These are phyloP conservation scores for Theretra japonica DNA, from an alignment of 2,888 invertebrate species.

Conservation along the genomic window DNA sequence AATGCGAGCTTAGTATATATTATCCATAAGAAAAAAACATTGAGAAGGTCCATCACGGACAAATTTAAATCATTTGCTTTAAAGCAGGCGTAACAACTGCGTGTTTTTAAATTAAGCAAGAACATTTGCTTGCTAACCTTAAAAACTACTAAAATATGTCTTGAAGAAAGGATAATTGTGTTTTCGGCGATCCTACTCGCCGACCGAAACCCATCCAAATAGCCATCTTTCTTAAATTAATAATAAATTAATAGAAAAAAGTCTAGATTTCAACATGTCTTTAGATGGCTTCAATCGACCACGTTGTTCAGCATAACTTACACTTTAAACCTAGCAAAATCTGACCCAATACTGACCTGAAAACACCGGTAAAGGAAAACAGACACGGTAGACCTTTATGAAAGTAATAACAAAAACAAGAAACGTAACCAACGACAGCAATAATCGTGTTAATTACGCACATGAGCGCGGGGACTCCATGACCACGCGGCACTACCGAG, in stretches of 20 bases:
- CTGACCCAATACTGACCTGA: neutral
- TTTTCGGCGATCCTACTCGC: too few relatives aligned
- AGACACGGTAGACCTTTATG: neutral
- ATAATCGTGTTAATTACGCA: slow-evolving; percentile 13
- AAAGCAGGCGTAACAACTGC: neutral
- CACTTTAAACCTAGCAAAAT: too few relatives aligned
- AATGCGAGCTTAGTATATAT: slow-evolving; percentile 59
- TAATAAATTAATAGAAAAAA: too few relatives aligned
- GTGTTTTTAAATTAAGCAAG: neutral
- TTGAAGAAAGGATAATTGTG: too few relatives aligned
- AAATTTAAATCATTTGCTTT: neutral
- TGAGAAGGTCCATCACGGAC: slow-evolving; percentile 7
- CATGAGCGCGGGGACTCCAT: neutral
- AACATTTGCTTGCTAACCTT: neutral
- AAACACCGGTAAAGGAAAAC: neutral
- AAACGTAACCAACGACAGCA: neutral
- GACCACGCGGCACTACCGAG: neutral
- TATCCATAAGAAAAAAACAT: slow-evolving; percentile 28
- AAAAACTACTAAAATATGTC: too few relatives aligned
- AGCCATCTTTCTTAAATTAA: too few relatives aligned
- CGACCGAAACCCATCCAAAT: too few relatives aligned
- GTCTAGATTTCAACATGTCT: neutral
- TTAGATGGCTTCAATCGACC: neutral
- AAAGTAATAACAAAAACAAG: slow-evolving; percentile 11
- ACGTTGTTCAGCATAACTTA: too few relatives aligned